A percentile compares a stretch with the other conserved stretches of the same genome.
phyloP scores from a whole-genome alignment of 2,888 invertebrate genomes.

The Osmoderma eremita region DNA sequence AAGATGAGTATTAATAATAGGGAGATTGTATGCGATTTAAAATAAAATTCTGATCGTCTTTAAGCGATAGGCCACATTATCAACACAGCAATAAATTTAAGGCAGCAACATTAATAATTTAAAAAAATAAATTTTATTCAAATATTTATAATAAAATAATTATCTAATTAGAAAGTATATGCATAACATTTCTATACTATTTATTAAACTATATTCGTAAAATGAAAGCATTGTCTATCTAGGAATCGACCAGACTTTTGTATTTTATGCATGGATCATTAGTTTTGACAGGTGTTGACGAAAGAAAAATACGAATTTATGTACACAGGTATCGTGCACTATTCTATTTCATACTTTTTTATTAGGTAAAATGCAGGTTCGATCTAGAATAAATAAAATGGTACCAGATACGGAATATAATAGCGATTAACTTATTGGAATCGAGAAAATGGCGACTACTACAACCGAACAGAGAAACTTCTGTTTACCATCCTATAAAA shows the following conservation, averaged over 20 bases:
- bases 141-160: too few relatives aligned
- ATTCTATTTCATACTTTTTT: background rate
- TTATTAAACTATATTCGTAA: too few relatives aligned
- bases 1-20: too few relatives aligned
- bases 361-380: background rate
- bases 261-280: background rate
- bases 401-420: constrained; percentile 3
- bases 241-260: background rate
- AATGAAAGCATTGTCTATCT: too few relatives aligned
- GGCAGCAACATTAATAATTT: too few relatives aligned
- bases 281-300: constrained; percentile 12
- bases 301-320: background rate
- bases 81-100: too few relatives aligned
- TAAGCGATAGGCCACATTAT: too few relatives aligned
- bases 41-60: too few relatives aligned
- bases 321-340: background rate
- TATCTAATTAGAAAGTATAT: too few relatives aligned
- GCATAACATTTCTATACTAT: too few relatives aligned
- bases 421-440: constrained; percentile 20
- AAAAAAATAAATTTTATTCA: too few relatives aligned
- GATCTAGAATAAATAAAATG: background rate
- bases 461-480: constrained; percentile 31
- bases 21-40: too few relatives aligned
- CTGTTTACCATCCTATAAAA: constrained; percentile 19
- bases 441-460: constrained; percentile 41